A percentile compares a stretch with the other conserved stretches of the same genome.
These are phyloP conservation scores for Melanotaenia trifasciata DNA, from an alignment of 2,797 vertebrate species.

Conservation along the genomic window DNA sequence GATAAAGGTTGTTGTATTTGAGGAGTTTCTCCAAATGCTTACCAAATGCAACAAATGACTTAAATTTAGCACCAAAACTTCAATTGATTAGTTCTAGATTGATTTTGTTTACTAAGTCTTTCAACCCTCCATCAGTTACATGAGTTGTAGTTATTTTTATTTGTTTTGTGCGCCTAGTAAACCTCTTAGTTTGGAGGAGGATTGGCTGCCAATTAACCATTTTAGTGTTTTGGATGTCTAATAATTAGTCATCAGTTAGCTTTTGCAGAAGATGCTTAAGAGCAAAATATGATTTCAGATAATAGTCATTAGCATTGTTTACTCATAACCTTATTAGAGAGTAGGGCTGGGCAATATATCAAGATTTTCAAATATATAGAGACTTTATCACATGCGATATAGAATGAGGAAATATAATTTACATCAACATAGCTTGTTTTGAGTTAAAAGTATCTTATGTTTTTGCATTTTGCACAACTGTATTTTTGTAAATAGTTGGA, in stretches of 20 bases:
- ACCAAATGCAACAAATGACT: not conserved
- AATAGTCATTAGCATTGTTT: not conserved
- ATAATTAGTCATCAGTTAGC: not conserved
- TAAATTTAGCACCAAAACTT: not conserved
- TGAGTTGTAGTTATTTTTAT: not conserved
- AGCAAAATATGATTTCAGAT: slow-evolving; percentile 1
- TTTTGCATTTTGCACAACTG: too few relatives aligned
- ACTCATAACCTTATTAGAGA: not conserved
- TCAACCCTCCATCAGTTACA: not conserved
- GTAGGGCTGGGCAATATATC: too few relatives aligned
- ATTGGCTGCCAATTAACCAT: too few relatives aligned
- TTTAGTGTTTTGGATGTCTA: not conserved
- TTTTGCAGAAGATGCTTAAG: not conserved
- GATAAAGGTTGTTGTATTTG: not conserved
- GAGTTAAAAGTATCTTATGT: too few relatives aligned
- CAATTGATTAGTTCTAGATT: not conserved
- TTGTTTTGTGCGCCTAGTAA: not conserved
- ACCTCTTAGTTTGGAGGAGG: not conserved
- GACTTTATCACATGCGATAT: too few relatives aligned
- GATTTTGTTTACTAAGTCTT: not conserved
- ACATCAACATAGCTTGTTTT: too few relatives aligned
- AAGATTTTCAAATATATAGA: too few relatives aligned
- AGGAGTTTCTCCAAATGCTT: not conserved
- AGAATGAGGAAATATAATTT: too few relatives aligned
- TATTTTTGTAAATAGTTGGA: too few relatives aligned